A percentile compares a stretch with the other conserved stretches of the same genome.
Evolutionary conservation across 1,140 invertebrate genomes (phyloP).

Genomic region (Drosophila aff.): DNA sequence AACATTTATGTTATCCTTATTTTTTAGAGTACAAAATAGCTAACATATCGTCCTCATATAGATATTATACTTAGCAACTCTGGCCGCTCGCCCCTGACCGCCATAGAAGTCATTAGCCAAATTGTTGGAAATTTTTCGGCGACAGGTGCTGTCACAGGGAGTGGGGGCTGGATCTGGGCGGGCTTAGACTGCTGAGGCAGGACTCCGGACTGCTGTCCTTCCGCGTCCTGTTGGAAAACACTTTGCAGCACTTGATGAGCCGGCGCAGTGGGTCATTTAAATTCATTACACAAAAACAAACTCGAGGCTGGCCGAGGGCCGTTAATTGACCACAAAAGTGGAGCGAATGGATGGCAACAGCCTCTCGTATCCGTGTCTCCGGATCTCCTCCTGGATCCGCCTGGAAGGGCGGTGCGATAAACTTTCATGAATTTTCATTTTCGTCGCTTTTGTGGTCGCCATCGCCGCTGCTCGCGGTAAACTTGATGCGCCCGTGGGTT

Average conservation of each 20-base stretch:
- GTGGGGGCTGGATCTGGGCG: conserved; percentile 18
- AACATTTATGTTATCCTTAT: not conserved
- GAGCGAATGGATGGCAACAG: conserved; percentile 23
- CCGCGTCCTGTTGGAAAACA: conserved; percentile 45
- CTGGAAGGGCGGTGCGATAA: conserved; percentile 30
- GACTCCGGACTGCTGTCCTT: conserved; percentile 4
- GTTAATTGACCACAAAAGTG: conserved; percentile 83
- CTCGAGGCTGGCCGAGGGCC: conserved; percentile 57
- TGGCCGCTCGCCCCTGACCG: not conserved
- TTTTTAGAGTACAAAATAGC: not conserved
- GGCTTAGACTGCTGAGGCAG: conserved; percentile 42
- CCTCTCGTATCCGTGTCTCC: conserved; percentile 11
- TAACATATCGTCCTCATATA: not conserved
- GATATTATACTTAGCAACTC: conserved; percentile 1
- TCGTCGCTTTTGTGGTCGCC: conserved; percentile 67
- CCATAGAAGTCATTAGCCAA: conserved; percentile 73
- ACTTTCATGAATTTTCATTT: conserved; percentile 78
- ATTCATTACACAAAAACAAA: conserved; percentile 76
- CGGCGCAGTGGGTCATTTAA: conserved; percentile 74
- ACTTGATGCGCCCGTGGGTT: conserved; percentile 66
- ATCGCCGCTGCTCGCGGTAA: conserved; percentile 8
- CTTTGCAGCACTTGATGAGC: conserved; percentile 60
- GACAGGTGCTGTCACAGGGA: conserved; percentile 71
- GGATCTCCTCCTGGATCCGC: conserved; percentile 16
- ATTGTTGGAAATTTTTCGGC: conserved; percentile 75